Percentiles rank a stretch among this genome's conserved stretches.
These are phyloP conservation scores for Parascotia fuliginaria DNA, from an alignment of 2,888 invertebrate species.

Conservation along the genomic window DNA sequence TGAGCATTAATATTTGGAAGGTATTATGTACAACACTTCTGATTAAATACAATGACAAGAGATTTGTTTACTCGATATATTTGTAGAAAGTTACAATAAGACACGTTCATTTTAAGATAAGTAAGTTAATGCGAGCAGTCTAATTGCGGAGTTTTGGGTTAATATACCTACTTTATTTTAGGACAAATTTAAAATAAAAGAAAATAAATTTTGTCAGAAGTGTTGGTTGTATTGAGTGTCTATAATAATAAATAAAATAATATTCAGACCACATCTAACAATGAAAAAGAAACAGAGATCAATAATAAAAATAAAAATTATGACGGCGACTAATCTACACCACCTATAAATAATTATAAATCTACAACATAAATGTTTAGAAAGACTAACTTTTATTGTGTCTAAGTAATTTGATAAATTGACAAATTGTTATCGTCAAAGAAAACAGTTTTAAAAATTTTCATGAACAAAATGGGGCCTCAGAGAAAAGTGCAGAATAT, in stretches of 20 bases:
- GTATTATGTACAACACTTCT: conserved; percentile 37
- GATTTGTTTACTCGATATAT: conserved; percentile 15
- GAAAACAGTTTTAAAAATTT: not conserved
- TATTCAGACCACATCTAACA: no score
- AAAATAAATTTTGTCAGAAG: conserved; percentile 22
- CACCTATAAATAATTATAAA: no score
- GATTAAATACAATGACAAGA: conserved; percentile 14
- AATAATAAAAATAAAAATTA: no score
- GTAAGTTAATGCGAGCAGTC: conserved; percentile 3
- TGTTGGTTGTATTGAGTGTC: conserved; percentile 8
- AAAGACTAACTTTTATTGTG: no score
- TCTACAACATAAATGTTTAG: no score
- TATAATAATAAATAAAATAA: not conserved
- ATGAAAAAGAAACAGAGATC: no score
- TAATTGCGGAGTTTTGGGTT: conserved; percentile 1
- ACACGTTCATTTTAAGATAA: conserved; percentile 13
- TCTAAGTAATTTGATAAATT: no score
- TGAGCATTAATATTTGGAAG: conserved; percentile 42
- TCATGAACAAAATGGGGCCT: conserved; percentile 32
- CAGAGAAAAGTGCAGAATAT: conserved; percentile 24
- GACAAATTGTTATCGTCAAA: not conserved
- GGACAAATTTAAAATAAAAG: not conserved
- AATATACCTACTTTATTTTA: not conserved
- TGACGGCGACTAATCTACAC: no score
- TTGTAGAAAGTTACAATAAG: conserved; percentile 18